A percentile compares a stretch with the other conserved stretches of the same genome.
phyloP scores from a whole-genome alignment of 2,888 invertebrate species.

The Emmelina monodactyla region DNA sequence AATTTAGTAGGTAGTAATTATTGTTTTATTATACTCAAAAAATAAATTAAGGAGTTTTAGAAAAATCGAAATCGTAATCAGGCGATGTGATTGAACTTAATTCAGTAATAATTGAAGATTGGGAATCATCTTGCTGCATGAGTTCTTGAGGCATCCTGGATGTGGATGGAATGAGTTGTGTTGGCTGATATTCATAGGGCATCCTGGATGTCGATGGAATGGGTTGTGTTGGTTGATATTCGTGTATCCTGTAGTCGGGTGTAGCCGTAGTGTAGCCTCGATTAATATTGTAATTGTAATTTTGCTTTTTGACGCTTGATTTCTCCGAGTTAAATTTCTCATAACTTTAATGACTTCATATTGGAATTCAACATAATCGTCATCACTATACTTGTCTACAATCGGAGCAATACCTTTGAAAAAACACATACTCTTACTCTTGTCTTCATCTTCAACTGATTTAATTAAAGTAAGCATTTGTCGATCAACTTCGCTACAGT shows the following conservation, averaged over 20 bases:
- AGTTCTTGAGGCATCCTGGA: conserved; percentile 13
- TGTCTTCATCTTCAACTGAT: conserved; percentile 13
- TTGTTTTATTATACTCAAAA: conserved; percentile 17
- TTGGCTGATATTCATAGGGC: conserved; percentile 14
- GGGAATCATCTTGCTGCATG: conserved; percentile 18
- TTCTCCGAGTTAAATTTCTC: conserved; percentile 18
- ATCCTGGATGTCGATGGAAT: conserved; percentile 15
- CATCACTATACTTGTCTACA: conserved; percentile 19
- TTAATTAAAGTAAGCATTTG: conserved; percentile 15
- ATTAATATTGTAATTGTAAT: conserved; percentile 14
- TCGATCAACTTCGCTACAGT: conserved; percentile 15
- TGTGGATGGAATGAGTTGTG: conserved; percentile 11
- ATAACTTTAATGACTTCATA: conserved; percentile 19
- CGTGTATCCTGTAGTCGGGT: conserved; percentile 15
- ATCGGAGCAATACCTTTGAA: conserved; percentile 18
- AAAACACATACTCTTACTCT: conserved; percentile 18
- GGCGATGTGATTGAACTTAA: conserved; percentile 18
- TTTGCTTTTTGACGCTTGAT: conserved; percentile 15
- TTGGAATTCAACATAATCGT: conserved; percentile 20
- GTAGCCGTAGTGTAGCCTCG: conserved; percentile 16
- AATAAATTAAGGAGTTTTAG: conserved; percentile 19
- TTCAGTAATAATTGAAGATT: conserved; percentile 16
- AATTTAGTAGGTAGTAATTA: conserved; percentile 18
- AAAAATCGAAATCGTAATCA: conserved; percentile 17
- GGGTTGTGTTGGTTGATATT: conserved; percentile 17